phyloP scores from a whole-genome alignment of 35 echinoderm and acorn worm species.

The Diadema setosum region DNA sequence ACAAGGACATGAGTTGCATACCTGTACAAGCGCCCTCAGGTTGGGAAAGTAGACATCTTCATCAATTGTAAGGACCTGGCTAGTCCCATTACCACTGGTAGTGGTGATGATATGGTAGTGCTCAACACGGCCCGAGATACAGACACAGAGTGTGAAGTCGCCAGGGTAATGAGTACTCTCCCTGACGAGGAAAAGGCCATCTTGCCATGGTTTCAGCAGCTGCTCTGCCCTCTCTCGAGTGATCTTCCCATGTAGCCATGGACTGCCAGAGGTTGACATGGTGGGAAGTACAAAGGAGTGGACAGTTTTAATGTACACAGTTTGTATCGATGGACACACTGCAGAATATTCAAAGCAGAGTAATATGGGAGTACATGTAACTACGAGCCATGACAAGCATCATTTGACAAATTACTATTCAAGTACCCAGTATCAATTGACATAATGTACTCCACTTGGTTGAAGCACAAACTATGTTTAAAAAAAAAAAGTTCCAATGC shows the following conservation, averaged over 20 bases:
- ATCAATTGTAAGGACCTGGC: conserved; percentile 71
- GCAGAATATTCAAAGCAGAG: too few species aligned
- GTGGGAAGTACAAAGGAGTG: too few species aligned
- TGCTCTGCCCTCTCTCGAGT: conserved; percentile 74
- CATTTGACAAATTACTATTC: too few species aligned
- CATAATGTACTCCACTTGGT: too few species aligned
- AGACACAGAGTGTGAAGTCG: conserved; percentile 91
- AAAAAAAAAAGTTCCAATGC: too few species aligned
- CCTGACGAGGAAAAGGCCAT: conserved; percentile 80
- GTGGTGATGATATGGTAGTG: conserved; percentile 82
- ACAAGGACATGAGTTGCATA: conserved; percentile 11
- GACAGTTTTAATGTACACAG: too few species aligned
- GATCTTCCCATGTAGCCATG: conserved; percentile 99
- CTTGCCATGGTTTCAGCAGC: conserved; percentile 51
- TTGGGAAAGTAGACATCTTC: conserved; percentile 81
- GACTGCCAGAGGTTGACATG: too few species aligned
- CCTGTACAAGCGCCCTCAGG: conserved; percentile 66
- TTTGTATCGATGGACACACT: too few species aligned
- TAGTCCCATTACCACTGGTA: background rate
- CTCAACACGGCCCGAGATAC: conserved; percentile 41
- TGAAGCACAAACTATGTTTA: too few species aligned
- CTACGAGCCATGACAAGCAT: too few species aligned
- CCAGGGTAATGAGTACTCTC: conserved; percentile 91
- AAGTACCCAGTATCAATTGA: too few species aligned
- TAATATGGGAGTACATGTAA: too few species aligned